Conservation (phyloP, 2,113 vertebrate species). For the Hemibagrus wyckioides region DNA sequence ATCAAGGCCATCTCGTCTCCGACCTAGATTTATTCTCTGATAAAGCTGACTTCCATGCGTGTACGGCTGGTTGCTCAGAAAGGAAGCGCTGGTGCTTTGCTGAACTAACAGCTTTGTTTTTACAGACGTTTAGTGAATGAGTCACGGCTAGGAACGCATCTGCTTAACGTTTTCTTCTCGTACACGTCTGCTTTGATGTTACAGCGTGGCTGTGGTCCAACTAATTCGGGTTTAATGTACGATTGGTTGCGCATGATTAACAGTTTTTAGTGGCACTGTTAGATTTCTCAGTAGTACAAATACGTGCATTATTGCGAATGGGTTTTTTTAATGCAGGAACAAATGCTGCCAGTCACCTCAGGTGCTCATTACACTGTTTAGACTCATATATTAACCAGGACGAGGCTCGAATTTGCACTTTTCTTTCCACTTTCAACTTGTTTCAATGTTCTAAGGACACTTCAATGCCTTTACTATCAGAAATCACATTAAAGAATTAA, state of each 20-base stretch:
- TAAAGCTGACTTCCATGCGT: background rate
- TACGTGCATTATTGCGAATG: background rate
- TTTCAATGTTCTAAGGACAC: background rate
- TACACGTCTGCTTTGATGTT: background rate
- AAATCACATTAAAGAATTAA: background rate
- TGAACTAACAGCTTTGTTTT: background rate
- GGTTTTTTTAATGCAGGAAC: background rate
- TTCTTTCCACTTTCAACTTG: background rate
- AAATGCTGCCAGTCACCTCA: background rate
- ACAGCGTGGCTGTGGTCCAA: background rate
- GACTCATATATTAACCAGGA: background rate
- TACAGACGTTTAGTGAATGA: background rate
- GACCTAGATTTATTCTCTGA: background rate
- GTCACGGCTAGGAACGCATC: background rate
- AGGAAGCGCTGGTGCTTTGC: background rate
- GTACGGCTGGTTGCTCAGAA: background rate
- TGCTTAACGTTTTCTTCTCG: background rate
- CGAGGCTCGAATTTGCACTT: background rate
- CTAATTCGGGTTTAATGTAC: background rate
- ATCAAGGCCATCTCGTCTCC: slow-evolving; percentile 13
- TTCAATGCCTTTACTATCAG: background rate
- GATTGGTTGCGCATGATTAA: background rate
- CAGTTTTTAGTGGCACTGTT: background rate
- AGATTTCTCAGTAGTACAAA: background rate
- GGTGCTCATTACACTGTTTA: background rate